Evolutionary conservation across 2,797 vertebrate species (phyloP).

Genomic region (Lemur catta): DNA sequence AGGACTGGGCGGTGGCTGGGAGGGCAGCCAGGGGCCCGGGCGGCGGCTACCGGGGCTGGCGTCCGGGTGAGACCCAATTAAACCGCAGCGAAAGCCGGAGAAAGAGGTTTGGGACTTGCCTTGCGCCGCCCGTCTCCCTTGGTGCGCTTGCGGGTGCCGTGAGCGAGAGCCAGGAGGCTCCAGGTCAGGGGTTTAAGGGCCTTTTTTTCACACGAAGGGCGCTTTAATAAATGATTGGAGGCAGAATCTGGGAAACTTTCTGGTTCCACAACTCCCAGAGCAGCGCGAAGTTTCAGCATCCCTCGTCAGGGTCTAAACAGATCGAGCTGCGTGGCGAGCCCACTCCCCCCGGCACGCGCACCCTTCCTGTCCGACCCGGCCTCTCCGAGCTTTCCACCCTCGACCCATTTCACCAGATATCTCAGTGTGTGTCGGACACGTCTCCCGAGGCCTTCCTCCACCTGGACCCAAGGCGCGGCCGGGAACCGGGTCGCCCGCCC

Average conservation of each 20-base stretch:
- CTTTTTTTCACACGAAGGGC: background rate
- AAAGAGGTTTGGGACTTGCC: background rate
- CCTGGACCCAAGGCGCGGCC: background rate
- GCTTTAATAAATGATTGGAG: slow-evolving; percentile 35
- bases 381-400: background rate
- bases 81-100: background rate
- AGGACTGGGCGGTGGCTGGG: too few species aligned
- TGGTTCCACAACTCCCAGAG: background rate
- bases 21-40: background rate
- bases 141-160: background rate
- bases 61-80: slow-evolving; percentile 22
- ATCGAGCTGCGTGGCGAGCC: background rate
- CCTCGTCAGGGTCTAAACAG: background rate
- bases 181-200: slow-evolving; percentile 21
- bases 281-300: background rate
- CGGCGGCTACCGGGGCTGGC: background rate
- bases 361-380: background rate
- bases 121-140: background rate
- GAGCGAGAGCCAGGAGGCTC: background rate
- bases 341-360: accelerated
- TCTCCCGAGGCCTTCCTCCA: background rate
- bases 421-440: background rate
- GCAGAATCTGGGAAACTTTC: background rate
- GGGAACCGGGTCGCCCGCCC: background rate
- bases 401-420: background rate